Conservation (phyloP, 1,140 invertebrate species). For the Drosophila kikkawai region DNA sequence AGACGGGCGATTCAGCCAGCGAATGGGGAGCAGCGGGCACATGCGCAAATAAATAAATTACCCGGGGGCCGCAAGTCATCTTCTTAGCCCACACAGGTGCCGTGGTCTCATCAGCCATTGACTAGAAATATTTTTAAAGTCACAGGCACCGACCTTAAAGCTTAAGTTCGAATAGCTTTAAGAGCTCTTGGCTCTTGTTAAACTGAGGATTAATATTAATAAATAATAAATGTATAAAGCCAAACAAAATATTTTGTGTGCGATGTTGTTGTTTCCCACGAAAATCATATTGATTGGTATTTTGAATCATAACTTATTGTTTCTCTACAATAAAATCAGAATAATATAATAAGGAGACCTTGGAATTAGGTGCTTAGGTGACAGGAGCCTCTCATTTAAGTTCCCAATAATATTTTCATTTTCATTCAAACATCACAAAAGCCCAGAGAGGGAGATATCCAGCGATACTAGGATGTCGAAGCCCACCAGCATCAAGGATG, state of each 20-base stretch:
- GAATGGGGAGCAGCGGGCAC: constrained; percentile 64
- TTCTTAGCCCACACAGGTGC: constrained; percentile 27
- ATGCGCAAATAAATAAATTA: constrained; percentile 75
- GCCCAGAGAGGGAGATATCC: neutral
- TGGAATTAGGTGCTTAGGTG: neutral
- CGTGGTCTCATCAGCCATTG: neutral
- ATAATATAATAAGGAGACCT: neutral
- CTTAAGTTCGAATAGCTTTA: neutral
- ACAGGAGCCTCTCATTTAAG: too few species aligned
- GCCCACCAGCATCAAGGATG: constrained; percentile 91
- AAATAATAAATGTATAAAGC: neutral
- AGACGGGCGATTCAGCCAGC: constrained; percentile 51
- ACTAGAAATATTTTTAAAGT: constrained; percentile 3
- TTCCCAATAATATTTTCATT: neutral
- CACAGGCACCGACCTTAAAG: neutral
- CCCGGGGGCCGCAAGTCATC: constrained; percentile 39
- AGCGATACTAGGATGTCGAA: constrained; percentile 56
- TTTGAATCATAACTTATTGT: too few species aligned
- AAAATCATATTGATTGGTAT: too few species aligned
- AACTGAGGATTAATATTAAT: constrained; percentile 1
- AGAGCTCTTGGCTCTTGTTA: neutral
- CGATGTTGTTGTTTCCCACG: neutral
- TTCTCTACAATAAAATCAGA: too few species aligned
- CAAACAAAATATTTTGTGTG: neutral
- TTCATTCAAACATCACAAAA: neutral